Base-by-base conservation (phyloP, 1,140 invertebrate genomes). In the Aplysia californica region DNA sequence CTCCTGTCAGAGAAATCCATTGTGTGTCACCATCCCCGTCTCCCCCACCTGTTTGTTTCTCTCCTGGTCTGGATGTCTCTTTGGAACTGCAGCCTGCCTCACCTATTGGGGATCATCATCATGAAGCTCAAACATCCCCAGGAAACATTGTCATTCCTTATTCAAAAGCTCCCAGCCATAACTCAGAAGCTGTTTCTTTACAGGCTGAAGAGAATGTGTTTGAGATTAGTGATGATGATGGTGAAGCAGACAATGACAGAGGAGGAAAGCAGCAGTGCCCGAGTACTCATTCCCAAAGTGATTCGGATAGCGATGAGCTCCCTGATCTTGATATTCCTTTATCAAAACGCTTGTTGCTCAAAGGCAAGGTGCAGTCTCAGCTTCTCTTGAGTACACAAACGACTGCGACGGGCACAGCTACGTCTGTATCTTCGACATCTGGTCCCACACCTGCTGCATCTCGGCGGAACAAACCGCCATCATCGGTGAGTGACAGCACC, bases 201-300 rank as follows among this genome's bases (percentile, higher is more conserved):
- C 1, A 20, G 3, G 5, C 15, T 36, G 3, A 65, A 6, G 21
- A 79, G 56, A 61, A 66, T n/a, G 36, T 76, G 15, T 0, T 76
- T 0, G 65, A 73, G 36, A 75, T 77, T 50, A 74, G 70, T 39
- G 79, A 77, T 6, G 72, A 75, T 0, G 44, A n/a, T 50, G 44
- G 44, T 50, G 10, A 10, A 50, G 44, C 44, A 50, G n/a, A n/a
- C n/a, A n/a, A n/a, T n/a, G n/a, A n/a, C n/a, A n/a, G n/a, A n/a
- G n/a, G n/a, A n/a, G n/a, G n/a, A n/a, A n/a, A n/a, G n/a, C n/a
- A n/a, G n/a, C n/a, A n/a, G n/a, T n/a, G n/a, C n/a, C n/a, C n/a
- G n/a, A n/a, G n/a, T n/a, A n/a, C n/a, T n/a, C n/a, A n/a, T n/a
- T n/a, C n/a, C n/a, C n/a, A n/a, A n/a, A n/a, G n/a, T n/a, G n/a